Evolutionary conservation across 2,113 vertebrate species (phyloP).

Genomic region (Thryonomys swinderianus): DNA sequence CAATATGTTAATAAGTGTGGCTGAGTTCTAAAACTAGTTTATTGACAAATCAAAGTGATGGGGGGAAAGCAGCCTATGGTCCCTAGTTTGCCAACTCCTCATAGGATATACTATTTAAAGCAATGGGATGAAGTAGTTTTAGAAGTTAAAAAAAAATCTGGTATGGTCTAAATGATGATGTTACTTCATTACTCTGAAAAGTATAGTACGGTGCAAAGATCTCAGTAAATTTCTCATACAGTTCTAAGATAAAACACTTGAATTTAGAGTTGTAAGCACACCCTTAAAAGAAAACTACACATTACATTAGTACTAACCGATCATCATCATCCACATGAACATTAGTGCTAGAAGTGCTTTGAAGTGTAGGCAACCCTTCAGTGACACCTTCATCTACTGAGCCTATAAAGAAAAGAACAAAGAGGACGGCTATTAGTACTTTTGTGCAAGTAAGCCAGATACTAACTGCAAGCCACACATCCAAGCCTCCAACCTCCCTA

Average conservation of each 20-base stretch:
- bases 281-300: constrained; percentile 48
- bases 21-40: background rate
- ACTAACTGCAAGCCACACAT: background rate
- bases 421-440: background rate
- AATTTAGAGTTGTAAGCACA: constrained; percentile 22
- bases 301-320: constrained; percentile 88
- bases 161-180: background rate
- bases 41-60: constrained; percentile 22
- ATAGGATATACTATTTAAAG: background rate
- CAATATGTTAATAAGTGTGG: background rate
- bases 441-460: background rate
- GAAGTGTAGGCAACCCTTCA: constrained; percentile 94
- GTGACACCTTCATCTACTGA: constrained; percentile 96
- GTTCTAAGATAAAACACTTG: background rate
- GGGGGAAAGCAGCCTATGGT: background rate
- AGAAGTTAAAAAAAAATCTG: background rate
- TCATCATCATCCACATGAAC: constrained; percentile 94
- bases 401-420: constrained; percentile 85
- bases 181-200: constrained; percentile 16
- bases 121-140: background rate
- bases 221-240: background rate
- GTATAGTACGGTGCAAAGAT: background rate
- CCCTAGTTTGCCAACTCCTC: background rate
- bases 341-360: constrained; percentile 90
- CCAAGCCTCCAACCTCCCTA: background rate